Conservation (phyloP, 2,888 invertebrate species). For the Acleris literana region DNA sequence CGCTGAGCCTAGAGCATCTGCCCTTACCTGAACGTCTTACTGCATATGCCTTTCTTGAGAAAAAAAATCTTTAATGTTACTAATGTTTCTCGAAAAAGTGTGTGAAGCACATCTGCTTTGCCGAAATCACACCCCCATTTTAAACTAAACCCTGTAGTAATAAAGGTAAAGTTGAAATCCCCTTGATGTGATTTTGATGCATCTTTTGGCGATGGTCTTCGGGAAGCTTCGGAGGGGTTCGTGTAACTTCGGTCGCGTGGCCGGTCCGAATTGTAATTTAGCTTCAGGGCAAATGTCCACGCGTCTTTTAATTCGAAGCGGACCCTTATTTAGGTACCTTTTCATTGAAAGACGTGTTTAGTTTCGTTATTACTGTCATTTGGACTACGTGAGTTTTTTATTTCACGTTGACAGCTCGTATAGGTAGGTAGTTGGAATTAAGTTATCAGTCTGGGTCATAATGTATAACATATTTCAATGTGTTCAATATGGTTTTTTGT, state of each 20-base stretch:
- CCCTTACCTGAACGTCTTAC: constrained; percentile 65
- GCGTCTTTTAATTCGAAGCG: constrained; percentile 43
- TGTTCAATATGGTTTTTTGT: not conserved
- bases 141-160: constrained; percentile 40
- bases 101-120: constrained; percentile 77
- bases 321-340: constrained; percentile 48
- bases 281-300: constrained; percentile 52
- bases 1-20: constrained; percentile 62
- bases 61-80: constrained; percentile 76
- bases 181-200: constrained; percentile 21
- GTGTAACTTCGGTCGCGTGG: constrained; percentile 66
- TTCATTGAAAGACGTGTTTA: constrained; percentile 53
- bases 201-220: constrained; percentile 61
- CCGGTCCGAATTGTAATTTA: constrained; percentile 44
- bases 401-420: constrained; percentile 7
- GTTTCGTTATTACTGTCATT: constrained; percentile 57
- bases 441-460: not conserved
- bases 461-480: not conserved
- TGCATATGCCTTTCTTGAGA: constrained; percentile 72
- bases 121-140: constrained; percentile 31
- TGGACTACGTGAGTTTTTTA: constrained; percentile 29
- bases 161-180: constrained; percentile 33
- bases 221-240: constrained; percentile 56
- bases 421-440: constrained; percentile 2
- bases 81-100: constrained; percentile 70